Evolutionary conservation across 2,797 vertebrate genomes (phyloP).

Genomic region (Galaxias olidus): DNA sequence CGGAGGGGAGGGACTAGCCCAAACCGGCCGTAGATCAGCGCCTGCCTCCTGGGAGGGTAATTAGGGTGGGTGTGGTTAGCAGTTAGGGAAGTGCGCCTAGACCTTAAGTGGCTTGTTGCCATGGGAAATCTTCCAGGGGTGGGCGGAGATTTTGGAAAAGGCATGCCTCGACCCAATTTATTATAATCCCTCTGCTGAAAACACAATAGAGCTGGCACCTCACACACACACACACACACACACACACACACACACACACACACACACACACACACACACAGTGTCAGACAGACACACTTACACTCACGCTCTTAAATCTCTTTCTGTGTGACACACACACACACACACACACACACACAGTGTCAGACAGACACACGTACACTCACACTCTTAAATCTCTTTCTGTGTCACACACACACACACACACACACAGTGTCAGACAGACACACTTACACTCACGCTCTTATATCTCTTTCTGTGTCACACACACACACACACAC

Average conservation of each 20-base stretch:
- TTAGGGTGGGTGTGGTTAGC: slow-evolving; percentile 57
- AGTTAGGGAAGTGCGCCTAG: slow-evolving; percentile 43
- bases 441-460: slow-evolving; percentile 6
- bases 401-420: not conserved
- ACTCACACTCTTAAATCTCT: slow-evolving; percentile 17
- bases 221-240: slow-evolving; percentile 6
- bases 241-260: slow-evolving; percentile 10
- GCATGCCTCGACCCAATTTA: slow-evolving; percentile 33
- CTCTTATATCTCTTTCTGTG: slow-evolving; percentile 13
- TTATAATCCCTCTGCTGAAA: slow-evolving; percentile 27
- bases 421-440: slow-evolving; percentile 11
- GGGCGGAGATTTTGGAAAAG: slow-evolving; percentile 30
- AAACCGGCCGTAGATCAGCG: slow-evolving; percentile 35
- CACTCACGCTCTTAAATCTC: slow-evolving; percentile 11
- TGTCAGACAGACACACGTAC: slow-evolving; percentile 9
- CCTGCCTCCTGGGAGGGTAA: slow-evolving; percentile 41
- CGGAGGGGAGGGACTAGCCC: slow-evolving; percentile 24
- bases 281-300: slow-evolving; percentile 9
- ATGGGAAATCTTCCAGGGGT: slow-evolving; percentile 35
- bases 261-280: slow-evolving; percentile 11
- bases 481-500: slow-evolving; percentile 1
- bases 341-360: slow-evolving; percentile 11
- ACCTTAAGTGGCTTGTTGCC: slow-evolving; percentile 56
- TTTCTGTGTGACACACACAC: slow-evolving; percentile 3
- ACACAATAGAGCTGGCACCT: slow-evolving; percentile 16